Evolutionary conservation across 2,113 vertebrate genomes (phyloP).

Genomic region (Actenoides hombroni): DNA sequence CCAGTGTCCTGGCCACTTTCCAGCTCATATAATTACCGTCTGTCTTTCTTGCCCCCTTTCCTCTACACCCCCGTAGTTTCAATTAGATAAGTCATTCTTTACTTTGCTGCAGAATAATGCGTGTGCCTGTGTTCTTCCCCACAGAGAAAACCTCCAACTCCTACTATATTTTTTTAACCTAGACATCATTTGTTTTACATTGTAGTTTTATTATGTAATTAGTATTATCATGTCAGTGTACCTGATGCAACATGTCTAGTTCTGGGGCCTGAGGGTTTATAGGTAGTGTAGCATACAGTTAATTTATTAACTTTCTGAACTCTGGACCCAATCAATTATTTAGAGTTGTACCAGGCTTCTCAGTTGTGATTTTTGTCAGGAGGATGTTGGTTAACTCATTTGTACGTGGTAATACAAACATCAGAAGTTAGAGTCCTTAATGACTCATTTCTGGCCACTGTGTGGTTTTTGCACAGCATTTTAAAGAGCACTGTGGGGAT

Average conservation of each 20-base stretch:
- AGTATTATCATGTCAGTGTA: not conserved
- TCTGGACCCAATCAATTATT: not conserved
- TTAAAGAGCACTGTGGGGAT: not conserved
- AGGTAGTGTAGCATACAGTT: not conserved
- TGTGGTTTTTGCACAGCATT: not conserved
- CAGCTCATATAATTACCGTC: constrained; percentile 29
- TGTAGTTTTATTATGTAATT: not conserved
- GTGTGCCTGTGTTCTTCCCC: not conserved
- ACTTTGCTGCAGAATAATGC: not conserved
- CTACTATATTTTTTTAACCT: not conserved
- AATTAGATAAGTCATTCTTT: constrained; percentile 24
- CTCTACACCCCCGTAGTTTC: not conserved
- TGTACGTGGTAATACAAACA: not conserved
- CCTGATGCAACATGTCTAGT: not conserved
- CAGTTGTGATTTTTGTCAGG: not conserved
- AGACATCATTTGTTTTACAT: not conserved
- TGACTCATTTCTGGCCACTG: not conserved
- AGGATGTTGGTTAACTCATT: not conserved
- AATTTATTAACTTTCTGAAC: not conserved
- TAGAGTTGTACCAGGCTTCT: not conserved
- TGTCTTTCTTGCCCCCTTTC: constrained; percentile 14
- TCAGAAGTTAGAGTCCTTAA: not conserved
- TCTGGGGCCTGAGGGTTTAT: not conserved
- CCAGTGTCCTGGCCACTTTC: constrained; percentile 16
- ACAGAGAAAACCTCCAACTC: not conserved